Base-by-base conservation (phyloP, 2,888 invertebrate species). In the Sarcophaga caerulescens region DNA sequence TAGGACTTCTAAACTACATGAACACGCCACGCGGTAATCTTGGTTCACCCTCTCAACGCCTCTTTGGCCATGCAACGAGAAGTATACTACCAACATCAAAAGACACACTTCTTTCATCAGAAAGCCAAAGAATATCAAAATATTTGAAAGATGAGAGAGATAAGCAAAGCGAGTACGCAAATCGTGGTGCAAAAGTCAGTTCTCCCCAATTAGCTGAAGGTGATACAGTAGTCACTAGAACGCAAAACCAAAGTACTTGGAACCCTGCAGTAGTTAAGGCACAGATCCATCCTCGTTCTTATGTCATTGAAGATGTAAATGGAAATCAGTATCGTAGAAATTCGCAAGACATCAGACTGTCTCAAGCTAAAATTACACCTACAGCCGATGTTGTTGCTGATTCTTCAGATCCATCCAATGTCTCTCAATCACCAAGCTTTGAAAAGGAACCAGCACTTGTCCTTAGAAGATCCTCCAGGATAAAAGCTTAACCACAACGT, bases 1-100 rank as follows among this genome's bases (percentile, higher is more conserved):
- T 81, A 69, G 68, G 69, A 45, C 10, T 81, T n/a, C n/a, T n/a
- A n/a, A n/a, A 74, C 8, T 81, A 81, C 12, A 81, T 68, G 81
- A 74, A 81, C 45, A 81, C 62, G 10, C 81, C 68, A 6, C 23
- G 74, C 14, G 68, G 74, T 2, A 74, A 68, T 44, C 19, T 74
- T 17, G 81, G 68, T 12, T 81, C 75, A 25, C 75, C 75, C 6
- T 75, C 52, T 0, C 62, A 81, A 63, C 75, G 75, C 1, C 63
- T 81, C 2, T 74, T 74, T 14, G 62, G 69, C 19, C 77, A 69
- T 47, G 60, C 2, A 19, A 63, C 52, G 5, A 21, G 25, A 70
- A n/a, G 70, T 3, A 52, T 65, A 14, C 10, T 78, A 25, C 78
- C 70, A 4, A 70, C 52, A 1, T 8, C 47, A 35, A 47, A 63